Evolutionary conservation across 2,113 vertebrate species (phyloP), one percentile per base, ranked within the genome.

Genomic region (Macaca mulatta): DNA sequence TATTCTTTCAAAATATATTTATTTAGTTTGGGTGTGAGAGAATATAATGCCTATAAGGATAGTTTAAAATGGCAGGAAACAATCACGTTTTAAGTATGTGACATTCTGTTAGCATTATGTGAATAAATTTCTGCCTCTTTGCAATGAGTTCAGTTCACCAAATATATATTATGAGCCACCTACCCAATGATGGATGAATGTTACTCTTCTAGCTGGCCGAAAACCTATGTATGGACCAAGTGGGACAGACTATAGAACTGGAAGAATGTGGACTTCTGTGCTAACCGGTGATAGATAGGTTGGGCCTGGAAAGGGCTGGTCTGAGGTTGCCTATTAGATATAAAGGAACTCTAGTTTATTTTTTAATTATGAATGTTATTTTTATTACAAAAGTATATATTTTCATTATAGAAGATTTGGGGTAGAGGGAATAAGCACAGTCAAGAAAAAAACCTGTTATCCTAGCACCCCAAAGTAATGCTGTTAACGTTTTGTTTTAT

Each of bases 1-100:
- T 78, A 69, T 59, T 92, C 75, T 94, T 90, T 97, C 27, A 78
- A 90, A 96, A 72, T 55, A 61, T 80, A 82, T 96, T 59, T 84
- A 80, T 92, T 80, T 96, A 45, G 69, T 91, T 97, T 95, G 87
- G 20, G n/a, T 84, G 2, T 81, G 57, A 87, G 43, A 85, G 43
- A 89, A 81, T 75, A 16, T 80, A 57, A 86, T 30, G 10, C 14
- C 27, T 57, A 50, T 40, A 83, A 69, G 57, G 43, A 52, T 30
- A 40, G 45, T 95, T 89, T 90, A 81, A 94, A 92, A 52, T 48
- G 8, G 18, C 72, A 67, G 59, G 87, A 90, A 96, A 75, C 74
- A 89, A 43, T 89, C 84, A 78, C 25, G 52, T 92, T 86, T 79
- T 89, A 96, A 78, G 27, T 70, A 69, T 82, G 59, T 70, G 70